phyloP scores from a whole-genome alignment of 1,140 invertebrate genomes.

The Drosophila bocki region DNA sequence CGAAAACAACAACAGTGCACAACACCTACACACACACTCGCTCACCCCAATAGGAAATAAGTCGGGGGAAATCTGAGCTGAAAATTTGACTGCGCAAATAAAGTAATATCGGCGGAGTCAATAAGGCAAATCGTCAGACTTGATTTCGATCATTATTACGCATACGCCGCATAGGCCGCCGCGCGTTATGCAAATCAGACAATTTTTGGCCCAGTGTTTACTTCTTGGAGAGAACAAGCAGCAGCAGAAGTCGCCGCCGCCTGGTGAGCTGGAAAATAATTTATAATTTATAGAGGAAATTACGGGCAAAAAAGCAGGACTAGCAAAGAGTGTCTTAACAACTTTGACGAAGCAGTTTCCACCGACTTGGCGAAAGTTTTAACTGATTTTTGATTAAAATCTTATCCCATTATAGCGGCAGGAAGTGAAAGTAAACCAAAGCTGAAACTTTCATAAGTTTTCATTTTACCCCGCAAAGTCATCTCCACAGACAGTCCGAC shows the following conservation, averaged over 20 bases:
- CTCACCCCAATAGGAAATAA: constrained; percentile 14
- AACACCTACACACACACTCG: constrained; percentile 35
- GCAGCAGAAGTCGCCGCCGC: not conserved
- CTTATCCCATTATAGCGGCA: constrained; percentile 33
- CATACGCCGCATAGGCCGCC: constrained; percentile 53
- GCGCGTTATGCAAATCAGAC: constrained; percentile 70
- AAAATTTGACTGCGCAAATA: constrained; percentile 50
- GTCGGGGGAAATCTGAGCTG: constrained; percentile 17
- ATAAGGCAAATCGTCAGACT: constrained; percentile 54
- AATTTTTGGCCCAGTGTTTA: constrained; percentile 11
- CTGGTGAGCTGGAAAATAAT: constrained; percentile 38
- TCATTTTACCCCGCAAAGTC: constrained; percentile 10
- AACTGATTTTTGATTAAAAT: constrained; percentile 77
- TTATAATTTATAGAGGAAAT: constrained; percentile 54
- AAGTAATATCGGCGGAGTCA: constrained; percentile 60
- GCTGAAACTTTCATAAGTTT: constrained; percentile 43
- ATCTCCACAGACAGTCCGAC: constrained; percentile 3
- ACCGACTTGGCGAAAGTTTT: constrained; percentile 42
- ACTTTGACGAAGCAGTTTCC: constrained; percentile 56
- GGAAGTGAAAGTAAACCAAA: constrained; percentile 31
- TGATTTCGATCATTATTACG: constrained; percentile 72
- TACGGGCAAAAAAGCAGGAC: constrained; percentile 10
- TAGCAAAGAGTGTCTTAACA: constrained; percentile 21
- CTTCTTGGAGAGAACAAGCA: not conserved
- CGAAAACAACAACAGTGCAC: constrained; percentile 25